Base-by-base conservation (phyloP, 1,140 invertebrate genomes). In the Drosophila pectinifera region DNA sequence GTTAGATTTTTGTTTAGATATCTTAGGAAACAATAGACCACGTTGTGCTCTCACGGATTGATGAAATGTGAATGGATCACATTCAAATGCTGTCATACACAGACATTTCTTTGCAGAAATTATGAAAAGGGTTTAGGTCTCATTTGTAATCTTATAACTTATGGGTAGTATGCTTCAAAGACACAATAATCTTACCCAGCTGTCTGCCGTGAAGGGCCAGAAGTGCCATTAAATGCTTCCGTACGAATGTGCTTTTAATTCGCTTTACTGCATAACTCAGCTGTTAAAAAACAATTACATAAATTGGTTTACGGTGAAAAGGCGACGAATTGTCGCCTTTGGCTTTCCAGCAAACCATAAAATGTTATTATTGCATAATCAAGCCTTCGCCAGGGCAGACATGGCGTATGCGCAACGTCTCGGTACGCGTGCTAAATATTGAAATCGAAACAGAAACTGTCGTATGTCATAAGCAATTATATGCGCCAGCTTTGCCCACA, bases 391-490 rank as follows among this genome's bases (percentile, higher is more conserved):
- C 28, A n/a, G 11, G 72, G 20, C 45, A 42, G 24, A 62, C 64
- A 48, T 43, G 69, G 54, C 83, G 83, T 77, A 86, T 83, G 84
- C 76, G 84, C 68, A 88, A 88, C 76, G 84, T 58, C 57, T 64
- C 34, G 24, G 59, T 67, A 89, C 83, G 84, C 82, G 84, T 59
- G 62, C 54, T 73, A 77, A 79, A 83, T 77, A 73, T 55, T 42
- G 73, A 69, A 77, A 68, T 73, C 69, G 62, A 74, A 78, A 85
- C 53, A 22, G 74, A 53, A 77, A 69, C 53, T 73, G 65, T 49
- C 48, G 75, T 62, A 89, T 77, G 80, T 83, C 83, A 79, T 86
- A 83, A 83, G 74, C 70, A 86, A 86, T 86, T 86, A 86, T 88
- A 74, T 58, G 49, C 82, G 82, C 82, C 69, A 86, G 82, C 77